A percentile compares a stretch with the other conserved stretches of the same genome.
Conservation (phyloP, 2,888 invertebrate species). For the Cepaea hortensis region DNA sequence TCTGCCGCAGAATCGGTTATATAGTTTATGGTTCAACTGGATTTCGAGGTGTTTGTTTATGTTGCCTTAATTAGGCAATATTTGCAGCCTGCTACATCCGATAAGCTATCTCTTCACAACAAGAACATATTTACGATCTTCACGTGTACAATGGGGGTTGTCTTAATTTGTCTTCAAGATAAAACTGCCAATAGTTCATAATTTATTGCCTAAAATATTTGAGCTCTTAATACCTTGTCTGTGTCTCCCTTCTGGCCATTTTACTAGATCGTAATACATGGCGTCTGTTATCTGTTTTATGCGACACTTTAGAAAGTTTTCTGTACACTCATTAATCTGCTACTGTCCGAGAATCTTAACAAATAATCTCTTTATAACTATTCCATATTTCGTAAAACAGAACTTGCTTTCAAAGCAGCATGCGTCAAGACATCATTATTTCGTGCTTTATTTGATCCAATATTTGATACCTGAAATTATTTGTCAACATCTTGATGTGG, state of each 20-base stretch:
- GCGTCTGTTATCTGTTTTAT: neutral
- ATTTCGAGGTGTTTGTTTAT: too few species aligned
- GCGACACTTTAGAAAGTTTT: neutral
- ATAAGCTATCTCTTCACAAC: neutral
- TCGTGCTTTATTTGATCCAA: neutral
- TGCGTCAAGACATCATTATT: too few species aligned
- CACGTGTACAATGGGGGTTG: neutral
- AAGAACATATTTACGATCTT: neutral
- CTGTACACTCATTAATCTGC: too few species aligned
- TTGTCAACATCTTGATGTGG: neutral
- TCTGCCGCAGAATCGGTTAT: too few species aligned
- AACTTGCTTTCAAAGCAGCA: too few species aligned
- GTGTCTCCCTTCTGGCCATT: neutral
- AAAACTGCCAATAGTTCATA: neutral
- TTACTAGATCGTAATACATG: neutral
- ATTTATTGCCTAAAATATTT: neutral
- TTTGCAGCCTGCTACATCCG: neutral
- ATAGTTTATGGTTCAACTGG: too few species aligned
- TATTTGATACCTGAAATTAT: neutral
- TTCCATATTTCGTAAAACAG: too few species aligned
- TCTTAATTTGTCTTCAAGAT: neutral
- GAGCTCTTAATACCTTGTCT: neutral
- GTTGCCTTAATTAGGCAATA: too few species aligned
- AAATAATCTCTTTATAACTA: too few species aligned
- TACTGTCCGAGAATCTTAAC: too few species aligned